Base-by-base conservation (phyloP, 1,140 invertebrate genomes). In the Scaptomyza pallida region DNA sequence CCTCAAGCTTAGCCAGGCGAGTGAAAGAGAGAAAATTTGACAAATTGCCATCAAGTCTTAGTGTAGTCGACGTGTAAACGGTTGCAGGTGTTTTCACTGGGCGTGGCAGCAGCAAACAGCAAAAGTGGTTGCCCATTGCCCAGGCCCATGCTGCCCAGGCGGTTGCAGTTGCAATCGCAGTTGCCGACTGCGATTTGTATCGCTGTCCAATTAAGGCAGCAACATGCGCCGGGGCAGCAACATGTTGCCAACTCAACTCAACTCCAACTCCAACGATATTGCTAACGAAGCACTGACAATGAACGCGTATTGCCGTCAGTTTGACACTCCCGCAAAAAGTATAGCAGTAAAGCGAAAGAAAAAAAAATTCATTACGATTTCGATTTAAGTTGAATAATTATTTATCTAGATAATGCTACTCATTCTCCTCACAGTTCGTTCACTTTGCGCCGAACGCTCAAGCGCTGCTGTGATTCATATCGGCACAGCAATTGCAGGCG, bases 311-410 rank as follows among this genome's bases (percentile, higher is more conserved):
- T 69, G 76, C 80, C 80, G 82, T 88, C 82, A 82, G 71, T 88
- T 88, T 86, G 82, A 86, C 82, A 86, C 82, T 86, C 82, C 82
- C 75, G 82, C 82, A 44, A 72, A n/a, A 81, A 44, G 47, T 8
- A n/a, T 56, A 61, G 43, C 48, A 37, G 54, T 44, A 69, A 51
- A 60, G 60, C 72, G 69, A 85, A 85, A 86, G 12, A 35, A 35
- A 35, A 35, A 86, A 86, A 85, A 88, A 88, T 86, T 88, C 82
- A 88, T 88, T 86, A 88, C 82, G 82, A 86, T 86, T 86, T 88
- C 82, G 82, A 86, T 86, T 88, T 88, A 86, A 86, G 82, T 88
- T 86, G 82, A 86, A 86, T 86, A 86, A 86, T 86, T 86, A 86
- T 86, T 86, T 86, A 86, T 86, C 82, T 86, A 86, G 82, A 86